Conservation (phyloP, 2,797 vertebrate genomes). For the Antrozous pallidus region DNA sequence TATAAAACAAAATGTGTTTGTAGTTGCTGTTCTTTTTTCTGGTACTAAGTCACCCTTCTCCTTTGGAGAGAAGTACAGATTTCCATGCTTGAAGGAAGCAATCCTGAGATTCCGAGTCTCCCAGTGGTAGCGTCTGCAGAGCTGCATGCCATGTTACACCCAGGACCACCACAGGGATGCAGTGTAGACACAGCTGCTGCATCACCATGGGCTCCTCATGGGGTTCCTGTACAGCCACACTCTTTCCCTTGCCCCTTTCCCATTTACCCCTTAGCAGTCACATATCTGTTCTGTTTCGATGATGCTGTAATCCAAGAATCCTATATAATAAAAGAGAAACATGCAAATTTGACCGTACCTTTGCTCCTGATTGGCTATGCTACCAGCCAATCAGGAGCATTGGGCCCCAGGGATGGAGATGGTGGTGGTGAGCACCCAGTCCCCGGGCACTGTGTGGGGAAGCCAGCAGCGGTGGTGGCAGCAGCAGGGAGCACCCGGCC, state of each 20-base stretch:
- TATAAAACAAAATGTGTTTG: not conserved
- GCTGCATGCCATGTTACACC: not conserved
- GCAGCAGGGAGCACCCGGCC: too few relatives aligned
- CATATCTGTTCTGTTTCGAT: not conserved
- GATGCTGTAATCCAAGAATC: not conserved
- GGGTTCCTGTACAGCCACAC: not conserved
- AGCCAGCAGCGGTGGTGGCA: too few relatives aligned
- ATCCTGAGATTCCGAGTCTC: not conserved
- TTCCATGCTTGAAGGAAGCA: not conserved
- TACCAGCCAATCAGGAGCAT: too few relatives aligned
- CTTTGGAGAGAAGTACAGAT: not conserved
- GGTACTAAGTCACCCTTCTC: not conserved
- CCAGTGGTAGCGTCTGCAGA: not conserved
- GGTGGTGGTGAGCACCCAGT: too few relatives aligned
- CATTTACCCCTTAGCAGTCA: not conserved
- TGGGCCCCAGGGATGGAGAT: too few relatives aligned
- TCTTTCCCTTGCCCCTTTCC: not conserved
- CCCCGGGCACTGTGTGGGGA: too few relatives aligned
- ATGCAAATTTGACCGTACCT: too few relatives aligned
- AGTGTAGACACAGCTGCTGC: too few relatives aligned
- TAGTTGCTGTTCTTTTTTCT: constrained; percentile 13
- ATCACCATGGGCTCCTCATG: rapidly evolving
- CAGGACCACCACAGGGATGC: not conserved
- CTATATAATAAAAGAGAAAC: too few relatives aligned
- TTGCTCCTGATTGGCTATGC: too few relatives aligned